Percentiles rank a stretch among this genome's conserved stretches.
Evolutionary conservation across 2,797 vertebrate species (phyloP).

Genomic region (Australoheros facetus): DNA sequence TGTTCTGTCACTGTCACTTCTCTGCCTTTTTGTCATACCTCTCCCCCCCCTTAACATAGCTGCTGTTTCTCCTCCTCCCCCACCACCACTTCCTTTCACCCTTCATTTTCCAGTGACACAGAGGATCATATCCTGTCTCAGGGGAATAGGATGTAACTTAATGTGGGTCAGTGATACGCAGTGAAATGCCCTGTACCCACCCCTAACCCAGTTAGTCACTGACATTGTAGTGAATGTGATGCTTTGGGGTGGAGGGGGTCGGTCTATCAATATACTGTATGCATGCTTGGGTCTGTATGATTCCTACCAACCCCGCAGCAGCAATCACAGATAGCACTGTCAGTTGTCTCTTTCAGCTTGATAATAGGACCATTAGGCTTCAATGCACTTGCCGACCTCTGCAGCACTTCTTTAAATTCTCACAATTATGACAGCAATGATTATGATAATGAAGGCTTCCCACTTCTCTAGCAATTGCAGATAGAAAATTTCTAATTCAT

Average conservation of each 20-base stretch:
- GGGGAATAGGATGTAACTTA: slow-evolving; percentile 55
- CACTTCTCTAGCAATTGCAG: background rate
- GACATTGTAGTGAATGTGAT: slow-evolving; percentile 8
- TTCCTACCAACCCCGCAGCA: background rate
- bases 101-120: slow-evolving; percentile 58
- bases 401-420: slow-evolving; percentile 9
- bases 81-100: slow-evolving; percentile 40
- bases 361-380: slow-evolving; percentile 48
- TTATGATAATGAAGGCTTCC: background rate
- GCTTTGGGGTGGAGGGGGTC: slow-evolving; percentile 4
- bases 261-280: slow-evolving; percentile 13
- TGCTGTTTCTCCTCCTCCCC: slow-evolving; percentile 8
- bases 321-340: slow-evolving; percentile 19
- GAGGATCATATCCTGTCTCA: slow-evolving; percentile 60
- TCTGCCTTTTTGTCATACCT: background rate
- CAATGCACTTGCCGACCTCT: slow-evolving; percentile 39
- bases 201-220: slow-evolving; percentile 60
- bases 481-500: background rate
- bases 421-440: slow-evolving; percentile 2
- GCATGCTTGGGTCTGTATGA: slow-evolving; percentile 8
- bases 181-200: slow-evolving; percentile 36
- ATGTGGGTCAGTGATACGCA: slow-evolving; percentile 63
- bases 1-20: background rate
- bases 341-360: background rate
- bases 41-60: background rate